These are phyloP conservation scores for Cavia aperea DNA, from an alignment of 2,113 vertebrate species.

Conservation along the genomic window DNA sequence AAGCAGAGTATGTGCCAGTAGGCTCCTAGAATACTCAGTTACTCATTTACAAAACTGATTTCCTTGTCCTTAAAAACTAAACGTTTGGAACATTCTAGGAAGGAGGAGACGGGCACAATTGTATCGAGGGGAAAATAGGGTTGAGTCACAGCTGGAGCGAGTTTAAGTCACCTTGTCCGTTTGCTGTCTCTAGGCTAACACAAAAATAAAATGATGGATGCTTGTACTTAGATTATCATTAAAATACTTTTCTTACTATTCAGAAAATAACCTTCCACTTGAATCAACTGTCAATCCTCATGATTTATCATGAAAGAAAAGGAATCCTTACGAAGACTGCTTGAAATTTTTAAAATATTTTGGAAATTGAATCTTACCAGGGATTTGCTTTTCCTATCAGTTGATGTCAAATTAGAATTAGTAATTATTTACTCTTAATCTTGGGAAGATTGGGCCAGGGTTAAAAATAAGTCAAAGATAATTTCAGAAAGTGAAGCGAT, in stretches of 20 bases:
- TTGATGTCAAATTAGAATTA: background rate
- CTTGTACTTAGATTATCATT: slow-evolving; percentile 12
- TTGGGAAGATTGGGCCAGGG: background rate
- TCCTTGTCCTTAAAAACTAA: slow-evolving; percentile 36
- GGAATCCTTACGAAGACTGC: background rate
- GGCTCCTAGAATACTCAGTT: background rate
- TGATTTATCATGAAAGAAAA: background rate
- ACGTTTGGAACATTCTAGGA: slow-evolving; percentile 16
- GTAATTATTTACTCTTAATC: background rate
- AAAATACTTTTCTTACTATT: slow-evolving; percentile 39
- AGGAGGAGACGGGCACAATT: slow-evolving; percentile 22
- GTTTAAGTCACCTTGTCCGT: slow-evolving; percentile 61
- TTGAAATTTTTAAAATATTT: slow-evolving; percentile 31
- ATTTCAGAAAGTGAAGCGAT: slow-evolving; percentile 12
- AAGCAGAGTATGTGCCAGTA: background rate
- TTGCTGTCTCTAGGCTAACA: slow-evolving; percentile 52
- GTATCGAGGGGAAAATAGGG: background rate
- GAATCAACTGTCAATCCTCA: background rate
- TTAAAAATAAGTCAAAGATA: background rate
- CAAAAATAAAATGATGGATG: slow-evolving; percentile 63
- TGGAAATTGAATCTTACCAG: background rate
- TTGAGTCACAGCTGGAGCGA: slow-evolving; percentile 63
- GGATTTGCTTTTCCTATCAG: background rate
- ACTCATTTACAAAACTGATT: background rate
- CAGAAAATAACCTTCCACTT: background rate